Evolutionary conservation across 2,888 invertebrate species (phyloP).

Genomic region (Cheilosia urbana): DNA sequence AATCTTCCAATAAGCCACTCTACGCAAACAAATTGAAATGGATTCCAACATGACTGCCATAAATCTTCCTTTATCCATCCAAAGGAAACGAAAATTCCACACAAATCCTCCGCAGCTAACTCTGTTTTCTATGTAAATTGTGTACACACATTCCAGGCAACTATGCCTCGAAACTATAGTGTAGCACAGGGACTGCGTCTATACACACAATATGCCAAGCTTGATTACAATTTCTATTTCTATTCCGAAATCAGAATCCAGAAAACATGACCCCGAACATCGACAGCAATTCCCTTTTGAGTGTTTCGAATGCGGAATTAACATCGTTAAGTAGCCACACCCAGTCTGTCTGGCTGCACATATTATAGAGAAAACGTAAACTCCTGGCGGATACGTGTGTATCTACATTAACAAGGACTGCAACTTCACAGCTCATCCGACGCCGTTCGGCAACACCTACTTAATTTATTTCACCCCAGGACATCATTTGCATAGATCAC

Average conservation of each 20-base stretch:
- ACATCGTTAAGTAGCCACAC: slow-evolving; percentile 75
- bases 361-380: neutral
- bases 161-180: neutral
- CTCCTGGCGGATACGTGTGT: slow-evolving; percentile 17
- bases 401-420: slow-evolving; percentile 59
- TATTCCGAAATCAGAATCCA: slow-evolving; percentile 62
- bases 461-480: slow-evolving; percentile 75
- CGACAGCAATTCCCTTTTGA: slow-evolving; percentile 64
- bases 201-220: slow-evolving; percentile 36
- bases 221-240: slow-evolving; percentile 63
- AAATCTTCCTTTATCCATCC: slow-evolving; percentile 61
- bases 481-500: slow-evolving; percentile 75
- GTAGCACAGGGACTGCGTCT: neutral
- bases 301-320: slow-evolving; percentile 68
- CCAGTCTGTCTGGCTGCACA: slow-evolving; percentile 47
- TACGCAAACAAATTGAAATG: slow-evolving; percentile 52
- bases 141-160: slow-evolving; percentile 13
- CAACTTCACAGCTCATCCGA: slow-evolving; percentile 71
- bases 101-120: slow-evolving; percentile 35
- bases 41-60: slow-evolving; percentile 57
- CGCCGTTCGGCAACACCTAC: slow-evolving; percentile 73
- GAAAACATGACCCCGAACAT: slow-evolving; percentile 63
- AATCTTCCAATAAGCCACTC: slow-evolving; percentile 48
- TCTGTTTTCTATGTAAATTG: slow-evolving; percentile 49
- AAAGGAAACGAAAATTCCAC: slow-evolving; percentile 25